Percentiles rank a stretch among this genome's conserved stretches.
These are phyloP conservation scores for Calcarius lapponicus DNA, from an alignment of 2,797 vertebrate genomes.

Conservation along the genomic window DNA sequence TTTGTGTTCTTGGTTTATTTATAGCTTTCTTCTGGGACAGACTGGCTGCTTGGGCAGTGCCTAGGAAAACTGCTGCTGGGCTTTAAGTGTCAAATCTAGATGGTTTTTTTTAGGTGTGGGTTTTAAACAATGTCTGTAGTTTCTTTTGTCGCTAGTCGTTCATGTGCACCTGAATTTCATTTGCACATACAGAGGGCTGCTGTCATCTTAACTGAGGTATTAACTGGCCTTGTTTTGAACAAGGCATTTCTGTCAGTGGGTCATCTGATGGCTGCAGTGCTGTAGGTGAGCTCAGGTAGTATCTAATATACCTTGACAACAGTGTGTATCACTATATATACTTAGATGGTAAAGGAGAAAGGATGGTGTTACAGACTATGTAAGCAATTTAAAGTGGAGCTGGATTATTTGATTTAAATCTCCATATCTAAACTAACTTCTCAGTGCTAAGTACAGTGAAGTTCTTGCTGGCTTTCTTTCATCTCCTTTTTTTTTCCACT, in stretches of 20 bases:
- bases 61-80: background rate
- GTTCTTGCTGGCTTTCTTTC: background rate
- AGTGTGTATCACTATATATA: background rate
- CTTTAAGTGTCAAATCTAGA: background rate
- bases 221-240: background rate
- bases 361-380: background rate
- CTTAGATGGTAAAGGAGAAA: background rate
- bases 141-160: background rate
- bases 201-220: background rate
- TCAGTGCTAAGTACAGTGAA: background rate
- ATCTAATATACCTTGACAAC: background rate
- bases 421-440: background rate
- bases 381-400: background rate
- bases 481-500: background rate
- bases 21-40: background rate
- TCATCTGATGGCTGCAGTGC: background rate
- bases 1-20: background rate
- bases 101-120: background rate
- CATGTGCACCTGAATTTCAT: background rate
- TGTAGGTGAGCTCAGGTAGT: background rate
- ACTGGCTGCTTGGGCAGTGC: background rate
- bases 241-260: background rate
- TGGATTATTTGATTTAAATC: background rate
- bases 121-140: background rate
- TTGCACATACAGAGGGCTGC: rapidly evolving